Percentiles rank a stretch among this genome's conserved stretches.
Evolutionary conservation across 2,113 vertebrate species (phyloP).

Genomic region (Megaleporinus macrocephalus): DNA sequence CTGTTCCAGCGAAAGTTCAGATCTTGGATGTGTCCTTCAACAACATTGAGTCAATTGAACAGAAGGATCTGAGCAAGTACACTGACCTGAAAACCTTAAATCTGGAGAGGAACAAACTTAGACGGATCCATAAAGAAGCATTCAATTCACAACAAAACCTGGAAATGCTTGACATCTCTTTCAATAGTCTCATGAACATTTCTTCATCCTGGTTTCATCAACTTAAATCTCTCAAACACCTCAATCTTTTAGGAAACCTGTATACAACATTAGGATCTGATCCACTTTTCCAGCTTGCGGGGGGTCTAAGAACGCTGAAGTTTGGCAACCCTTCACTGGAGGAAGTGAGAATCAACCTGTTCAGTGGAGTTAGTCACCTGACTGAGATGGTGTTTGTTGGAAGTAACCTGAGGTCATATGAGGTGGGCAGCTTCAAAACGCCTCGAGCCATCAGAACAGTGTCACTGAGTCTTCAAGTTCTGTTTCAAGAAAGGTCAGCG

Average conservation of each 20-base stretch:
- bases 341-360: conserved; percentile 67
- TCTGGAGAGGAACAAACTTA: conserved; percentile 73
- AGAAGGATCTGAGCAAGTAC: conserved; percentile 70
- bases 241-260: conserved; percentile 78
- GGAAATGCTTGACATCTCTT: conserved; percentile 80
- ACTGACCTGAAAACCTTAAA: conserved; percentile 69
- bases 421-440: conserved; percentile 60
- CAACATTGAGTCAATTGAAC: conserved; percentile 65
- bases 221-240: conserved; percentile 73
- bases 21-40: conserved; percentile 79
- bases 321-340: conserved; percentile 72
- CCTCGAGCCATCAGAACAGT: conserved; percentile 62
- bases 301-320: conserved; percentile 68
- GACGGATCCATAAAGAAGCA: conserved; percentile 67
- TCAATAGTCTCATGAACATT: conserved; percentile 74
- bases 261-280: conserved; percentile 74
- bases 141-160: conserved; percentile 73
- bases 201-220: conserved; percentile 78
- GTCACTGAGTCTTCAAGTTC: conserved; percentile 59
- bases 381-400: conserved; percentile 73
- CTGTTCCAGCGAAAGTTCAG: conserved; percentile 57
- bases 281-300: conserved; percentile 72
- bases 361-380: conserved; percentile 74
- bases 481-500: background rate
- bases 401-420: conserved; percentile 66